Evolutionary conservation across 2,888 invertebrate genomes (phyloP).

Genomic region (Diabrotica balteata): DNA sequence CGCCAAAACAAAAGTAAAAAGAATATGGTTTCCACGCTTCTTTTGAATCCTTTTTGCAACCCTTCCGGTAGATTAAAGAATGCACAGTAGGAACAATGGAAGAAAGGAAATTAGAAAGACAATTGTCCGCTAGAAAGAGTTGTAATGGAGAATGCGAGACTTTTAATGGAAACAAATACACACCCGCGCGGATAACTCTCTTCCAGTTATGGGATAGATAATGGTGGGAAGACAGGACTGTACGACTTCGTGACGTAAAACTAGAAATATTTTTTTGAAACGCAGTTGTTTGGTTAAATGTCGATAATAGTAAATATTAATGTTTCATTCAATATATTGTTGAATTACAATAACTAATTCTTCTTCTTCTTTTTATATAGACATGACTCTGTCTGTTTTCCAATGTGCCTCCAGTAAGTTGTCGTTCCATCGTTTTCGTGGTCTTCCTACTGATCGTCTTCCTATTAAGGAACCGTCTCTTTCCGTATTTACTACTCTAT

Average conservation of each 20-base stretch:
- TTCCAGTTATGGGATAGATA: constrained; percentile 4
- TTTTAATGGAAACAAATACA: constrained; percentile 16
- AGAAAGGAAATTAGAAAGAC: constrained; percentile 18
- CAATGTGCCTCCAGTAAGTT: no score
- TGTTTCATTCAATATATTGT: no score
- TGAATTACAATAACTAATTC: no score
- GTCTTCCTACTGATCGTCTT: no score
- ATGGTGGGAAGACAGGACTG: constrained; percentile 5
- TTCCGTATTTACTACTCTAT: no score
- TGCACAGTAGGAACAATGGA: constrained; percentile 10
- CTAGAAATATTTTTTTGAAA: not conserved
- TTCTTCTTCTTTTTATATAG: no score
- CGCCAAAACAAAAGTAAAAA: constrained; percentile 2
- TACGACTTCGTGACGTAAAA: not conserved
- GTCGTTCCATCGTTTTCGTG: no score
- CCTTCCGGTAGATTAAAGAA: constrained; percentile 16
- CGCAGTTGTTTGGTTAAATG: not conserved
- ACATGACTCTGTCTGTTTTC: no score
- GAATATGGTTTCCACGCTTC: constrained; percentile 13
- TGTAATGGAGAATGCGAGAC: constrained; percentile 16
- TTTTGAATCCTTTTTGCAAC: constrained; percentile 14
- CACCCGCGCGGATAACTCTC: constrained; percentile 9
- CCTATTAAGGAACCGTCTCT: no score
- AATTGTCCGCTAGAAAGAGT: constrained; percentile 17
- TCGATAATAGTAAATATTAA: not conserved